Conservation (phyloP, 2,888 invertebrate genomes). For the Agriopis leucophaearia region DNA sequence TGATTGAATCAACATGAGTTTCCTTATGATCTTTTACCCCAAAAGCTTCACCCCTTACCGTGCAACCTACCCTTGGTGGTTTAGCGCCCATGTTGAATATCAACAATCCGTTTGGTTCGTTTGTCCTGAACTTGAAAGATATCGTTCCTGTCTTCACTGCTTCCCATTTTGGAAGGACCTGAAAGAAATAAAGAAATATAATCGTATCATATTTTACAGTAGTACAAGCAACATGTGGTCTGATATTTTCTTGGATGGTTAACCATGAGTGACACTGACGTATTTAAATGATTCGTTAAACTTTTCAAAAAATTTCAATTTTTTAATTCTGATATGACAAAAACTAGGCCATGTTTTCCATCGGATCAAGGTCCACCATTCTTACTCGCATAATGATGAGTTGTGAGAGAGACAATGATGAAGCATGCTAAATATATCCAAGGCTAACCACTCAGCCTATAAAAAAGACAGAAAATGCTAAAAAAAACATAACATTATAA, state of each 20-base stretch:
- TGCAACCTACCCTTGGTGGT: constrained; percentile 91
- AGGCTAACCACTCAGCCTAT: too few species aligned
- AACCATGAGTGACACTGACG: background rate
- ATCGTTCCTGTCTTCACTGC: constrained; percentile 95
- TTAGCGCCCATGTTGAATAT: constrained; percentile 95
- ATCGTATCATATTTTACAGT: too few species aligned
- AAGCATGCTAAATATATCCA: too few species aligned
- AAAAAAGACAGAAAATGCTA: background rate
- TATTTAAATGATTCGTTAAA: background rate
- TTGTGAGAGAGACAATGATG: too few species aligned
- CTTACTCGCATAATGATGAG: too few species aligned
- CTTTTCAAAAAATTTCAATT: too few species aligned
- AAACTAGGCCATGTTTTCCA: too few species aligned
- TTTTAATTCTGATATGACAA: too few species aligned
- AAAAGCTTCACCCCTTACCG: constrained; percentile 87
- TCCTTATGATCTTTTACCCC: constrained; percentile 64
- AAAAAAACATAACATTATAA: background rate
- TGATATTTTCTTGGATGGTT: too few species aligned
- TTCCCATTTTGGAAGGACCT: constrained; percentile 97
- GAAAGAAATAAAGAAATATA: constrained; percentile 55
- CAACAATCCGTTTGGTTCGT: constrained; percentile 97
- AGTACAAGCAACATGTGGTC: too few species aligned
- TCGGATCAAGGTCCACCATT: too few species aligned
- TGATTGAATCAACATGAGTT: constrained; percentile 52
- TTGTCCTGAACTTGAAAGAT: constrained; percentile 97